Base-by-base conservation (phyloP, 2,113 vertebrate genomes). In the Psittacula cyanocephala region DNA sequence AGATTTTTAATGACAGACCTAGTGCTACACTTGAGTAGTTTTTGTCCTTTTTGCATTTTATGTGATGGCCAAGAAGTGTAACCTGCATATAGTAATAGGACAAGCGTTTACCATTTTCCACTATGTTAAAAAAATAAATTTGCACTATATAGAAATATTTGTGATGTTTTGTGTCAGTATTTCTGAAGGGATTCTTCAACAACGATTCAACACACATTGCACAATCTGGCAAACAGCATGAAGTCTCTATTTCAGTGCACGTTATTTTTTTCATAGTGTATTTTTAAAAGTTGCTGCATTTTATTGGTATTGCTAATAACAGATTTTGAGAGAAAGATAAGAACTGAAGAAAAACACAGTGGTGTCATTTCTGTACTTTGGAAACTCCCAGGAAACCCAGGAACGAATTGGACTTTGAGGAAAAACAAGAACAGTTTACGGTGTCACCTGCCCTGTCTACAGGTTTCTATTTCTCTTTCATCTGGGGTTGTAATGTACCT, bases 151-250 rank as follows among this genome's bases (percentile, higher is more conserved):
- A 41, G 59, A 27, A 82, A 28, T 62, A 27, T 17, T 91, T 52
- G 31, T 57, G n/a, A 11, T 3, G 2, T 33, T 64, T 65, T 67
- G 11, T 37, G 4, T 43, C 49, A 39, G 24, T 65, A 9, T 55
- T 82, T 90, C 79, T 74, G 37, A 70, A 88, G 17, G 10, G 25
- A 16, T 83, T 90, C 37, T 77, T 81, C 55, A 81, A 0, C 12
- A 57, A 2, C 0, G 5, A 0, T 83, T 77, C n/a, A 8, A 9
- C 2, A 0, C 1, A 0, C 2, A 0, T 24, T 77, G 65, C 69
- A 17, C 37, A 6, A 8, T 69, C 59, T 90, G 28, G 3, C 22
- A 67, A 31, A 52, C 7, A 46, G 17, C 25, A 14, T 27, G 11
- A 72, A 41, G 27, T 52, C 31, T 55, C 8, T 50, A 2, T 63